Evolutionary conservation across 2,113 vertebrate genomes (phyloP).

Genomic region (Ia io): DNA sequence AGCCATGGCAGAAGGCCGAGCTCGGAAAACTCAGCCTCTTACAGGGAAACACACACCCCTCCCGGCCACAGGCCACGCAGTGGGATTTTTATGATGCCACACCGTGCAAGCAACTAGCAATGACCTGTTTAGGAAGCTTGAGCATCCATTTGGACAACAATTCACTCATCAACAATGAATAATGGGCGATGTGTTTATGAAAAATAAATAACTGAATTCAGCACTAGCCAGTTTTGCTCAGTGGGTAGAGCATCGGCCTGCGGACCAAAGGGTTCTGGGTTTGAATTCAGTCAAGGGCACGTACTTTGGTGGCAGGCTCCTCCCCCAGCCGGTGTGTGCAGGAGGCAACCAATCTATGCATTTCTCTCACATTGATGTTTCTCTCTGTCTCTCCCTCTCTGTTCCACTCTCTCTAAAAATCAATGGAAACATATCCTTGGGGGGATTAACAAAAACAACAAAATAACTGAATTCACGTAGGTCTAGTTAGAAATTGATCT

Average conservation of each 20-base stretch:
- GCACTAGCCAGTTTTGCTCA: no score
- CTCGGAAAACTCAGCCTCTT: neutral
- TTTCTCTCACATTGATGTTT: no score
- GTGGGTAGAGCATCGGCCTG: no score
- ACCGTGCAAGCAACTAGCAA: neutral
- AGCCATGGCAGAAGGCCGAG: neutral
- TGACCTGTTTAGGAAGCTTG: neutral
- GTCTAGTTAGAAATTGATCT: neutral
- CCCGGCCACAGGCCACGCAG: rapidly evolving
- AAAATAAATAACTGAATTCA: neutral
- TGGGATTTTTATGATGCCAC: neutral
- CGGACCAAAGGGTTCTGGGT: no score
- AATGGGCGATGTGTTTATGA: neutral
- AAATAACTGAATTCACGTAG: neutral
- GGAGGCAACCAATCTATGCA: no score
- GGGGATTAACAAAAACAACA: no score
- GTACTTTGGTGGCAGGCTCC: no score
- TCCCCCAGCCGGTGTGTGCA: no score
- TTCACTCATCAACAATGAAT: neutral
- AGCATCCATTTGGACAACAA: neutral
- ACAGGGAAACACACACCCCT: neutral
- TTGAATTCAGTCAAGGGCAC: no score
- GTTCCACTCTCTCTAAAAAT: no score
- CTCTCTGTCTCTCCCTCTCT: no score
- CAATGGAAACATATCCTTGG: no score